Evolutionary conservation across 1,140 invertebrate genomes (phyloP), one percentile per base, ranked within the genome.

Genomic region (Tenebrio molitor): DNA sequence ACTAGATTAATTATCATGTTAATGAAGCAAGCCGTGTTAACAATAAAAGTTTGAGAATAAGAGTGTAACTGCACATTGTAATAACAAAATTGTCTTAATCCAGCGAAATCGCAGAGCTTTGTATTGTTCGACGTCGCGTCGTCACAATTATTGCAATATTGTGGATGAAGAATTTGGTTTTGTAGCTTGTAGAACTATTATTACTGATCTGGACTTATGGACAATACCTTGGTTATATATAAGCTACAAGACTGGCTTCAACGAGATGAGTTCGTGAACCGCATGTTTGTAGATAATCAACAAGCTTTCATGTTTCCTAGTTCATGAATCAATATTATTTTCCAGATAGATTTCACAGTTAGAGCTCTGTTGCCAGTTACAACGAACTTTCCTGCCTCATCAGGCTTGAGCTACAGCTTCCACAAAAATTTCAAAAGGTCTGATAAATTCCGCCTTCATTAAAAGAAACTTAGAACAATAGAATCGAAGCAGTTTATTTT

Each of bases 1-100:
- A 58, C 50, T 58, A 58, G 50, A 58, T 58, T 58, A 58, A 58
- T 58, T 58, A 58, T 58, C 50, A 58, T 58, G 50, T 58, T 50
- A 50, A 50, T 50, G 44, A 50, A 58, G 15, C 23, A 23, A 58
- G 29, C 21, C n/a, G 50, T 29, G 12, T 14, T 10, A 58, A 58
- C 50, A 58, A 29, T 58, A 29, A 29, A 58, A 58, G 50, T 50
- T 50, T 50, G 44, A 50, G 44, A 50, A 50, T 50, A 50, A 50
- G 44, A 50, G 17, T 50, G 44, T 17, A 50, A 50, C 15, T 50
- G 44, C 17, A 50, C 44, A 50, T 50, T 50, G 44, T 50, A 50
- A 21, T 17, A 50, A 50, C 44, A 50, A 50, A 50, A 50, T 50
- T 15, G 44, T 50, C 15, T 50, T 50, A 50, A 50, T 50, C 21